These are phyloP conservation scores for Lagopus leucura DNA, from an alignment of 2,113 vertebrate genomes.

Conservation along the genomic window DNA sequence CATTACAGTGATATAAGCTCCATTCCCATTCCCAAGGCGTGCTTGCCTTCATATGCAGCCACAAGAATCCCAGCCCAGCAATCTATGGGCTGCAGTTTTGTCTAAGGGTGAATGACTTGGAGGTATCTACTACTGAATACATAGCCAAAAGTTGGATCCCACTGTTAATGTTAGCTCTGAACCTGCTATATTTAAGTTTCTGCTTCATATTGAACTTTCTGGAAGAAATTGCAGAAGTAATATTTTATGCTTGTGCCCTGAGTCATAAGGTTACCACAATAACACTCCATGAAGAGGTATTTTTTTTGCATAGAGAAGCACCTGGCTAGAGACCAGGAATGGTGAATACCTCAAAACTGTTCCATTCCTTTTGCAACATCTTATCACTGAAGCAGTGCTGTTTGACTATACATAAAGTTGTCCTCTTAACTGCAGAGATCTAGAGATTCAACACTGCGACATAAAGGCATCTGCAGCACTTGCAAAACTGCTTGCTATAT, in stretches of 20 bases:
- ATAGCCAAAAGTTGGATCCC: neutral
- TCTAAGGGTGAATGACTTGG: neutral
- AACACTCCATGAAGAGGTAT: neutral
- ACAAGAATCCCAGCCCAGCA: neutral
- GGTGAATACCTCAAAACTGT: neutral
- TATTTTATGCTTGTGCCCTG: neutral
- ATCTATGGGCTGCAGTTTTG: neutral
- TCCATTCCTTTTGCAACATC: neutral
- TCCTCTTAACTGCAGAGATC: neutral
- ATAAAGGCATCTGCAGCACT: neutral
- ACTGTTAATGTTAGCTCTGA: neutral
- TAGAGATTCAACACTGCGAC: neutral
- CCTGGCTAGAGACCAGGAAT: neutral
- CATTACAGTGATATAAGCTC: neutral
- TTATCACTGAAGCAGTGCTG: neutral
- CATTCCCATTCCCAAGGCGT: neutral
- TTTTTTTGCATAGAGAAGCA: neutral
- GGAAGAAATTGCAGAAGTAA: neutral
- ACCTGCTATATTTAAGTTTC: neutral
- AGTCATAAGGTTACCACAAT: neutral
- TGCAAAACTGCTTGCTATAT: constrained; percentile 40
- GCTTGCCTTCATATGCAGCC: neutral
- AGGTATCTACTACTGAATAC: neutral
- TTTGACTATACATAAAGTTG: neutral
- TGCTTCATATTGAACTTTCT: neutral